Base-by-base conservation (phyloP, 2,888 invertebrate species). In the Mechanitis mazaeus region DNA sequence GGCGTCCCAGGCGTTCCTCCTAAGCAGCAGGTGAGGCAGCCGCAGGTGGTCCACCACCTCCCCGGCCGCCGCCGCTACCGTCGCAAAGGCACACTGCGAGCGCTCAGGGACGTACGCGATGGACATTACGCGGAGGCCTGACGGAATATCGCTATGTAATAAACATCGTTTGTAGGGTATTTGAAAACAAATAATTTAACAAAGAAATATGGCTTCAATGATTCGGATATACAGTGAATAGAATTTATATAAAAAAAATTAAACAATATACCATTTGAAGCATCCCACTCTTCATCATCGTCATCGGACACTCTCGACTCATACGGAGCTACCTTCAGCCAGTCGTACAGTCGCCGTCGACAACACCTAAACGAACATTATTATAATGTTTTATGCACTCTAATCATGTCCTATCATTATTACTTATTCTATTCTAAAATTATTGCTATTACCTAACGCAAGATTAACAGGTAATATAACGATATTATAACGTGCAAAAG, bases 261-360 rank as follows among this genome's bases (percentile, higher is more conserved):
- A 12, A 2, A 11, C 9, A 55, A 69, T 71, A 72, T 64, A 88
- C 89, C 89, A 67, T 94, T 94, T 12, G 92, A 91, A 0, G 95
- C 94, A 69, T 96, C 96, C 96, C 96, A 97, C 66, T 97, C 97
- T 61, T 98, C 97, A 60, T 97, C 96, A 60, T 97, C 96, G 66
- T 97, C 97, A 60, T 97, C 96, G 0, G 89, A 87, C 1, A 89
- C 79, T 45, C 89, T 72, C 0, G 90, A 88, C 71, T 89, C 92
- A 76, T 96, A 98, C 0, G 98, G 98, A 0, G 96, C 95, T n/a
- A 94, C 91, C 78, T 91, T 97, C 54, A 98, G 90, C 96, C 97
- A 98, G 75, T 96, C 96, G 79, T 96, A 95, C 58, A 98, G 89
- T 76, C 96, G 96, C 11, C 95, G 92, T 64, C 96, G 95, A 75